Evolutionary conservation across 1,140 invertebrate species (phyloP).

Genomic region (Mercenaria mercenaria): DNA sequence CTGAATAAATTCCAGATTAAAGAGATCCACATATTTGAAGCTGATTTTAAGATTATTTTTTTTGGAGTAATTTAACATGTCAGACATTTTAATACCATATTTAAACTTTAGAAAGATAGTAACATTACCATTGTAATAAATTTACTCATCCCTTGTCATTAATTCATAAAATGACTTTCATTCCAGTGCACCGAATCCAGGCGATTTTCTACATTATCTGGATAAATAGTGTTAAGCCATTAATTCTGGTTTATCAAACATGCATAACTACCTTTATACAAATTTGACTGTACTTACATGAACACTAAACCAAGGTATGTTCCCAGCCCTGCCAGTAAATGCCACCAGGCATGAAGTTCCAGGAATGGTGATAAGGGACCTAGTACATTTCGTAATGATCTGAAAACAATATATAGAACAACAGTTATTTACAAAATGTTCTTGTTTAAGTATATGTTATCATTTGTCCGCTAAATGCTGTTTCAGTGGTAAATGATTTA

Average conservation of each 20-base stretch:
- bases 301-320: constrained; percentile 77
- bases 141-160: neutral
- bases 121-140: neutral
- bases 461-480: no score
- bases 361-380: constrained; percentile 71
- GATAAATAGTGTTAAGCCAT: no score
- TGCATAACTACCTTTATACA: neutral
- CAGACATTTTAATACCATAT: no score
- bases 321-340: constrained; percentile 80
- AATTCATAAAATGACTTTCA: neutral
- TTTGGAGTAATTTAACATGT: no score
- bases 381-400: constrained; percentile 50
- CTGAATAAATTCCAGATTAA: no score
- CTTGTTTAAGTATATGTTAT: no score
- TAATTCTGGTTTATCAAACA: no score
- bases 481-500: no score
- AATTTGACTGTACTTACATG: constrained; percentile 61
- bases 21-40: no score
- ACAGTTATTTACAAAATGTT: no score
- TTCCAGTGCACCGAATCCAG: neutral
- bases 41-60: no score
- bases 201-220: neutral
- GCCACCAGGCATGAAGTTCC: constrained; percentile 83
- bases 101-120: neutral
- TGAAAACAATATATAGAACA: neutral